These are phyloP conservation scores for Labeo rohita DNA, from an alignment of 2,113 vertebrate species.

Conservation along the genomic window DNA sequence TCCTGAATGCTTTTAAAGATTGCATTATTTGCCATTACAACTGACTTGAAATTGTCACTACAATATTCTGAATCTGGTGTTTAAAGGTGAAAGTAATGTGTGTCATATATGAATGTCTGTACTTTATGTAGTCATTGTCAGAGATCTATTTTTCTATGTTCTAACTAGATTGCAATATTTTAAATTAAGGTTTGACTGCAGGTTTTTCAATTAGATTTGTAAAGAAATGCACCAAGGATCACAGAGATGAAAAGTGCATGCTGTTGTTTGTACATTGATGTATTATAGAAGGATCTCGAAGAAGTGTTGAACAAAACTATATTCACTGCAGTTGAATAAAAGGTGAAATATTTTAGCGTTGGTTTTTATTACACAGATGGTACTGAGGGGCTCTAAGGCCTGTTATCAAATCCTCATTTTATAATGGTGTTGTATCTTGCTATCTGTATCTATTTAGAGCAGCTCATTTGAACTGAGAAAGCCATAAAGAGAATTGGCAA, in stretches of 20 bases:
- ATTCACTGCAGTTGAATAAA: slow-evolving; percentile 28
- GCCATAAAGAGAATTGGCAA: not conserved
- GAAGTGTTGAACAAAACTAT: not conserved
- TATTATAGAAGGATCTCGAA: not conserved
- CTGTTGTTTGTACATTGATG: not conserved
- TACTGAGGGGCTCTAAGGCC: not conserved
- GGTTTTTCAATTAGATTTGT: slow-evolving; percentile 8
- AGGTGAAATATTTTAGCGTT: not conserved
- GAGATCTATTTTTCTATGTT: slow-evolving; percentile 17
- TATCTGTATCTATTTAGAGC: not conserved
- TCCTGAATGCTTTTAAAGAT: not conserved
- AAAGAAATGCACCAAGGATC: not conserved
- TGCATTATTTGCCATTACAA: not conserved
- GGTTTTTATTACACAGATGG: not conserved
- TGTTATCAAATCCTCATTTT: slow-evolving; percentile 10
- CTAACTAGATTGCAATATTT: not conserved
- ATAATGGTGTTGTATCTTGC: not conserved
- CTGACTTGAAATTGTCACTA: not conserved
- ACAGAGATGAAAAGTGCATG: not conserved
- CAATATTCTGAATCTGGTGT: not conserved
- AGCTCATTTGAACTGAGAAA: not conserved
- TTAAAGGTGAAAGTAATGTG: not conserved
- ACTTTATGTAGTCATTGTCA: not conserved
- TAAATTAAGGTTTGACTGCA: not conserved
- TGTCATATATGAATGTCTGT: not conserved